Base-by-base conservation (phyloP, 2,888 invertebrate species). In the Latrodectus elegans region DNA sequence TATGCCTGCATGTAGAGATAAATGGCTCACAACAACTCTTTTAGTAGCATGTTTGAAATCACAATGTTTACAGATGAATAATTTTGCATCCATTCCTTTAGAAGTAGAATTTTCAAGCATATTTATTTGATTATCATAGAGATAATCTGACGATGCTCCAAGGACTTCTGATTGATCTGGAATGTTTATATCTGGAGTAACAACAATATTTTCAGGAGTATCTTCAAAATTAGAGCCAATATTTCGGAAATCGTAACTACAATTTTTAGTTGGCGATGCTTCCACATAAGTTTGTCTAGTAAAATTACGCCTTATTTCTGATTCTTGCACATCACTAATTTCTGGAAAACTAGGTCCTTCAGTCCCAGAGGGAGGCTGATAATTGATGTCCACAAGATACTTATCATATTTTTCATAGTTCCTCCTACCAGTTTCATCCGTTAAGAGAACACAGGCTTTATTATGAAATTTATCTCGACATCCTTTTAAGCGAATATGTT, bases 361-460 rank as follows among this genome's bases (percentile, higher is more conserved):
- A 38, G 70, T 52, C 0, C 55, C 22, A 10, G 83, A 68, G 1
- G 38, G 26, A 14, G 65, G 74, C n/a, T 72, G 49, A 55, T 60
- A 53, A 55, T 78, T 75, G 4, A 89, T 84, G 60, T 88, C 89
- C 26, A 89, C 84, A 14, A 90, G 71, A 92, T 96, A 97, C 93
- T 96, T 96, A 92, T 97, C 97, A 92, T 97, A 97, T 93, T 97
- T 97, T 91, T 96, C 96, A 92, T 97, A 97, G 93, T 97, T 97
- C 90, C 97, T 94, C 89, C 97, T 94, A 11, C 97, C 97, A 65
- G 97, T 96, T 93, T 97, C 97, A 92, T 97, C 97, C 81, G 92
- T 97, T 95, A 97, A 96, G 83, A 97, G 93, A 71, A 97, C 96
- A 92, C 95, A 95, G 15, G 92, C 92, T 22, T 90, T 90, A 76